Base-by-base conservation (phyloP, 2,888 invertebrate species). In the Gortyna flavago region DNA sequence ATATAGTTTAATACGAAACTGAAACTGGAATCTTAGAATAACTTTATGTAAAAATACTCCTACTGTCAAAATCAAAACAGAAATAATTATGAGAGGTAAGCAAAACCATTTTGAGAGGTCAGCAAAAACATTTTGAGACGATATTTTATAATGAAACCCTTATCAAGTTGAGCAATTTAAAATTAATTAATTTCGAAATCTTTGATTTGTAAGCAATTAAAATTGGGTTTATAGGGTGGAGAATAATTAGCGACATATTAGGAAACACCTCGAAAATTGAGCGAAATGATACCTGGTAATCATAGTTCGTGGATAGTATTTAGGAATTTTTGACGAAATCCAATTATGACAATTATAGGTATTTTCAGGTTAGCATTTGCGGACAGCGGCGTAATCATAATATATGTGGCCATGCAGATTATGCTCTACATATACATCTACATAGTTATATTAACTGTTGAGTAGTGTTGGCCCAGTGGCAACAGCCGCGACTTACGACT, bases 111-210 rank as follows among this genome's bases (percentile, higher is more conserved):
- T 38, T 38, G 38, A 38, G 7, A 38, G 38, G 38, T 38, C 41
- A 41, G 11, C 11, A 11, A 41, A 38, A 38, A 38, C 38, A 38
- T 38, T 38, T 38, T 25, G 8, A 29, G 61, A 75, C 29, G 5
- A n/a, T 48, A 11, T 29, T 61, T 73, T 29, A 62, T 41, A 61
- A 64, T 54, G 13, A 59, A 41, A 61, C 59, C 73, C 65, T 38
- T 41, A 68, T 59, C 76, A 62, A 62, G 35, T 57, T 77, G 64
- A 38, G 48, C 29, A 25, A 65, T 80, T 38, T 68, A 32, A n/a
- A 25, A 65, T 83, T 70, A 75, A 61, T 69, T 77, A 77, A 81
- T 81, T 71, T 57, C 18, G 44, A 76, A 76, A 71, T 69, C 54
- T 69, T 69, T 61, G 57, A 75, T 72, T 78, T 77, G 62, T 65